Base-by-base conservation (phyloP, 2,797 vertebrate genomes). In the Lithobates pipiens region DNA sequence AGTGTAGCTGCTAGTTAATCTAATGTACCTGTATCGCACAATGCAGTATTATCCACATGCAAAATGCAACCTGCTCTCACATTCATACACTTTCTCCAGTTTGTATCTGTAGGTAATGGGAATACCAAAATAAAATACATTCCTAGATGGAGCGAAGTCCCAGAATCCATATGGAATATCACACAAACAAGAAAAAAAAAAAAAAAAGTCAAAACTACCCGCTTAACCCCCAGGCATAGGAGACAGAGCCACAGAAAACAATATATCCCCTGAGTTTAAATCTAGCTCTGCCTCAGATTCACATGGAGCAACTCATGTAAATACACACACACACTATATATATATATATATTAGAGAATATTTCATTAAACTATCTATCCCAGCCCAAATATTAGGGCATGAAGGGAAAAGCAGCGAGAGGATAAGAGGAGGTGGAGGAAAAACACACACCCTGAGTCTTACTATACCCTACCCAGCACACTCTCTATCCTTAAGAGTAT, bases 181-280 rank as follows among this genome's bases (percentile, higher is more conserved):
- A 80, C 21, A 69, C 68, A 71, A 81, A 63, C 3, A 39, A n/a
- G n/a, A n/a, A n/a, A n/a, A 42, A 46, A 50, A 44, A 25, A 34
- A 85, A 25, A 70, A 32, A 16, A 46, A 85, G 61, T 42, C 73
- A 86, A 87, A 80, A 74, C 44, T 21, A 68, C 78, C 27, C 25
- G 13, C 72, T 18, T 69, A 82, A 67, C 65, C 42, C 68, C 80
- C 34, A 71, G 39, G 46, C 76, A 80, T 74, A 61, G 69, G 18
- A 70, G 72, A 46, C 54, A 50, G 79, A 81, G 73, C 76, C 63
- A 87, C 78, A 78, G 46, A 76, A 85, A 83, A 84, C 73, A 82
- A 76, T 76, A 34, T 63, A 65, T 84, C 88, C 89, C 90, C 90
- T 89, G 90, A 91, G 91, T 89, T 72, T 85, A 54, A 87, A 83